Evolutionary conservation across 2,888 invertebrate species (phyloP).

Genomic region (Drosophila eohydei): DNA sequence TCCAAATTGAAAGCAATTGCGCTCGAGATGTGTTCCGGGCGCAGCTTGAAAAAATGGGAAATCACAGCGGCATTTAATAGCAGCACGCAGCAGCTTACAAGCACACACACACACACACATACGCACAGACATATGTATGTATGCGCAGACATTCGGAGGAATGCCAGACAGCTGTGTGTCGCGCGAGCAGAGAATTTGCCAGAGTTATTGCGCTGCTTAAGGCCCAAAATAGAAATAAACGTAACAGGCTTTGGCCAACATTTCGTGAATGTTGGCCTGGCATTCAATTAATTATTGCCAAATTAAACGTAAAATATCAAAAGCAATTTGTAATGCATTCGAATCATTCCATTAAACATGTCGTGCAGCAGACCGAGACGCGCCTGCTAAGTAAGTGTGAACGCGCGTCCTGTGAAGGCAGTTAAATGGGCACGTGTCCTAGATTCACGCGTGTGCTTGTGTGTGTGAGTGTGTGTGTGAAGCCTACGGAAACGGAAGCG

Average conservation of each 20-base stretch:
- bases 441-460: not conserved
- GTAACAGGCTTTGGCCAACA: conserved; percentile 19
- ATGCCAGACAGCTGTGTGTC: conserved; percentile 12
- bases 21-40: conserved; percentile 8
- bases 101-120: conserved; percentile 1
- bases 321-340: conserved; percentile 54
- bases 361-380: conserved; percentile 28
- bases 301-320: conserved; percentile 71
- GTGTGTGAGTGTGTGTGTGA: not conserved
- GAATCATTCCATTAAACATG: conserved; percentile 56
- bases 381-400: not conserved
- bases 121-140: not conserved
- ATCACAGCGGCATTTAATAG: conserved; percentile 33
- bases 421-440: conserved; percentile 49
- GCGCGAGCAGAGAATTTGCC: not conserved
- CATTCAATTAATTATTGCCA: conserved; percentile 70
- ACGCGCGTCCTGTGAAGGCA: conserved; percentile 12
- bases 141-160: not conserved
- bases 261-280: conserved; percentile 33
- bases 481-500: conserved; percentile 59
- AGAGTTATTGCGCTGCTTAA: conserved; percentile 8
- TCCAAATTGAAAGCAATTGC: conserved; percentile 22
- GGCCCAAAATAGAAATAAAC: conserved; percentile 26
- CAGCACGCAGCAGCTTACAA: conserved; percentile 30
- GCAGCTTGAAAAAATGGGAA: conserved; percentile 32